These are phyloP conservation scores for Atta colombica DNA, from an alignment of 1,140 invertebrate species.

Conservation along the genomic window DNA sequence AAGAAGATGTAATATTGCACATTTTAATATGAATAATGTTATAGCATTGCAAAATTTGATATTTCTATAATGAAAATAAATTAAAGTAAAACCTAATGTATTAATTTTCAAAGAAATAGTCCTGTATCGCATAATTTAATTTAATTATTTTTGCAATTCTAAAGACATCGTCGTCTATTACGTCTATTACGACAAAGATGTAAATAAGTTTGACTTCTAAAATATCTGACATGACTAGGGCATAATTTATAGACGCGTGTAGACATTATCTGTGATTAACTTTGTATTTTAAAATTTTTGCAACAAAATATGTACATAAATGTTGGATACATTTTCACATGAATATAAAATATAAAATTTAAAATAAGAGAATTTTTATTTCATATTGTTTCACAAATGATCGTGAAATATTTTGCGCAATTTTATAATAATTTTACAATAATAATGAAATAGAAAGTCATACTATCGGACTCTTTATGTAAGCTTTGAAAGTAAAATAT, in stretches of 20 bases:
- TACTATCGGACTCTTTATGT: slow-evolving; percentile 8
- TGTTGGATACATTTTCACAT: slow-evolving; percentile 44
- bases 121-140: background rate
- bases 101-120: background rate
- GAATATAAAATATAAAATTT: slow-evolving; percentile 30
- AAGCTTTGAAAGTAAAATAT: slow-evolving; percentile 22
- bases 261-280: slow-evolving; percentile 43
- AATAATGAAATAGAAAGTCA: background rate
- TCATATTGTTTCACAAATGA: slow-evolving; percentile 24
- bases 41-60: background rate
- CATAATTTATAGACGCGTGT: background rate
- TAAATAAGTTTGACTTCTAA: slow-evolving; percentile 31
- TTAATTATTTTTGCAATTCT: background rate
- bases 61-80: background rate
- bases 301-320: slow-evolving; percentile 50
- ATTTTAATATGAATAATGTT: too few species aligned
- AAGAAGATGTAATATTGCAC: too few species aligned
- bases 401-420: slow-evolving; percentile 10
- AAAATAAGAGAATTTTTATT: background rate
- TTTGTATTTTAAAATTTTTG: slow-evolving; percentile 27
- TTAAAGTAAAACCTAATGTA: slow-evolving; percentile 10
- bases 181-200: background rate
- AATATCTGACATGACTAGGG: slow-evolving; percentile 8
- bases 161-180: background rate
- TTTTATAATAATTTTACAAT: background rate